A percentile compares a stretch with the other conserved stretches of the same genome.
Conservation (phyloP, 2,888 invertebrate genomes). For the Aporophyla lueneburgensis region DNA sequence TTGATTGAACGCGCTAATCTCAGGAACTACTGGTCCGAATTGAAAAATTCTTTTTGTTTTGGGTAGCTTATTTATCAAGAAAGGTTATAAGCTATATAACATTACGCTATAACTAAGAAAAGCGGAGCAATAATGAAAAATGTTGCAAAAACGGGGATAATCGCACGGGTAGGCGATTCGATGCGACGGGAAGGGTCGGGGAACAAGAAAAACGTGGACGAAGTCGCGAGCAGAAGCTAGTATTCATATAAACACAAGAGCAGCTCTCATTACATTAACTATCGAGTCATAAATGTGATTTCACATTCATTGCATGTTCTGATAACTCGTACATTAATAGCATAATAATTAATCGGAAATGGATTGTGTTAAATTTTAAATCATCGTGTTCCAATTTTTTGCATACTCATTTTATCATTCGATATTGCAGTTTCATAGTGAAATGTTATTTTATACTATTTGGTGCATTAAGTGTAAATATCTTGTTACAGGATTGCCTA, state of each 20-base stretch:
- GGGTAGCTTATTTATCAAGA: too few relatives aligned
- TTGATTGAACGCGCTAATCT: too few relatives aligned
- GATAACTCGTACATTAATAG: constrained; percentile 31
- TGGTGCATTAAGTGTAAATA: not conserved
- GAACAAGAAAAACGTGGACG: too few relatives aligned
- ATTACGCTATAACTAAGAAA: too few relatives aligned
- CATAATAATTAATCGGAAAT: constrained; percentile 45
- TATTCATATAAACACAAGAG: constrained; percentile 16
- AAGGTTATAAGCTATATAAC: too few relatives aligned
- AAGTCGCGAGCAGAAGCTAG: too few relatives aligned
- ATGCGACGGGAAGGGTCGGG: too few relatives aligned
- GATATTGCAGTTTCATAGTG: constrained; percentile 31
- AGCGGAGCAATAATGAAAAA: too few relatives aligned
- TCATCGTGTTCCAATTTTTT: constrained; percentile 27
- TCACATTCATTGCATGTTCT: constrained; percentile 44
- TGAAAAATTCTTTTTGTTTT: too few relatives aligned
- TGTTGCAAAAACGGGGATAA: too few relatives aligned
- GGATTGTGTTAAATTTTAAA: constrained; percentile 47
- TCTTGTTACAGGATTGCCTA: not conserved
- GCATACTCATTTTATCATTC: constrained; percentile 31
- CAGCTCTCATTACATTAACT: constrained; percentile 26
- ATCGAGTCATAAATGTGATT: constrained; percentile 38
- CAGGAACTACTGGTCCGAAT: too few relatives aligned
- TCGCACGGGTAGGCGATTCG: too few relatives aligned
- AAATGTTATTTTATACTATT: not conserved